These are phyloP conservation scores for Artibeus jamaicensis DNA, from an alignment of 2,797 vertebrate species.

Conservation along the genomic window DNA sequence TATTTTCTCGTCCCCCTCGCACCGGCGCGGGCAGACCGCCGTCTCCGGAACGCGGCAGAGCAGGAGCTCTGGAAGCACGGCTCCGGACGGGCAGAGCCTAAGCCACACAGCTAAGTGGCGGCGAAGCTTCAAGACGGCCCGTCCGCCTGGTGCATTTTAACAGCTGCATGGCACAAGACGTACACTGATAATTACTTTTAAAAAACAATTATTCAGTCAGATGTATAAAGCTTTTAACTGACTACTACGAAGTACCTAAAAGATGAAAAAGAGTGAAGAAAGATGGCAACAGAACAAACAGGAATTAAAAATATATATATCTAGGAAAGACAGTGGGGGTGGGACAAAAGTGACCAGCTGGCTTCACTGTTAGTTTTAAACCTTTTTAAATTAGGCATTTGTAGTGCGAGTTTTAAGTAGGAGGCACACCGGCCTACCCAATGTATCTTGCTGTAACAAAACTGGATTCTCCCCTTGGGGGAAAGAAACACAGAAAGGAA, in stretches of 20 bases:
- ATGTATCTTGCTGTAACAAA: background rate
- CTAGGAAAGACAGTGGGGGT: background rate
- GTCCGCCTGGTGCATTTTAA: too few relatives aligned
- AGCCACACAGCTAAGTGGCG: slow-evolving; percentile 30
- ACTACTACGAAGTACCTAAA: background rate
- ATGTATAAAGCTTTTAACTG: slow-evolving; percentile 20
- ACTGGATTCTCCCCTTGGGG: background rate
- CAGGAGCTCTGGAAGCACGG: background rate
- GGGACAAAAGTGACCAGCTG: background rate
- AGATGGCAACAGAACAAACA: background rate
- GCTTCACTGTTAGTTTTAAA: background rate
- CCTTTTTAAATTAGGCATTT: background rate
- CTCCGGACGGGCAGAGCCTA: background rate
- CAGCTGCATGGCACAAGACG: background rate
- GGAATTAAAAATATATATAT: background rate
- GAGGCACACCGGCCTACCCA: background rate
- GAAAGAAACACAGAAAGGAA: background rate
- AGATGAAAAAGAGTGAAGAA: background rate
- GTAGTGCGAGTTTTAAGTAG: background rate
- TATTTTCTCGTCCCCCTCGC: background rate
- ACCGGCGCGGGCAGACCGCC: background rate
- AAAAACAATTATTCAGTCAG: slow-evolving; percentile 46
- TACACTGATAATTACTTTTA: slow-evolving; percentile 42
- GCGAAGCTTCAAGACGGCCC: slow-evolving; percentile 49
- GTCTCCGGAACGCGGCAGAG: slow-evolving; percentile 46